Evolutionary conservation across 2,888 invertebrate species (phyloP).

Genomic region (Mimas tiliae): DNA sequence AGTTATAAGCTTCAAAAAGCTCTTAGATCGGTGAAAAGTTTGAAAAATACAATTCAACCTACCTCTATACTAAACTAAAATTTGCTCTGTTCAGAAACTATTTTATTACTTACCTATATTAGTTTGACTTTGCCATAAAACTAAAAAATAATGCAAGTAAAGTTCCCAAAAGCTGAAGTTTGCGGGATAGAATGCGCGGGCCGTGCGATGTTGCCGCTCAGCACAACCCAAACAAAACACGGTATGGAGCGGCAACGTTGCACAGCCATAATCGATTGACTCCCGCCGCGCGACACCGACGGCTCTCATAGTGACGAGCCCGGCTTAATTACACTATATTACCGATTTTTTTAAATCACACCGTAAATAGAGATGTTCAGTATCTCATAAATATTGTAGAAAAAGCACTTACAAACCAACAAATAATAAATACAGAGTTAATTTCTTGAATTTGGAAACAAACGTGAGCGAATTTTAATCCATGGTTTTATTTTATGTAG

Average conservation of each 20-base stretch:
- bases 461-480: neutral
- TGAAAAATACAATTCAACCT: too few species aligned
- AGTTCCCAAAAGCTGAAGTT: conserved; percentile 29
- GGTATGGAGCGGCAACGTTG: conserved; percentile 75
- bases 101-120: too few species aligned
- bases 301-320: conserved; percentile 69
- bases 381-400: neutral
- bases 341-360: conserved; percentile 17
- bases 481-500: neutral
- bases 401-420: neutral
- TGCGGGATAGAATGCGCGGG: conserved; percentile 34
- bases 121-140: neutral
- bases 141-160: conserved; percentile 13
- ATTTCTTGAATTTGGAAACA: neutral
- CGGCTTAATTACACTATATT: conserved; percentile 18
- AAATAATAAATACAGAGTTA: neutral
- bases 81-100: neutral
- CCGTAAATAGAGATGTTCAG: conserved; percentile 14
- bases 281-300: conserved; percentile 51
- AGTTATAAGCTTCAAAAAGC: too few species aligned
- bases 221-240: conserved; percentile 78
- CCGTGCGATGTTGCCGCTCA: conserved; percentile 57
- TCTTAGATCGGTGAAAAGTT: too few species aligned
- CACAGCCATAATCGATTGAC: conserved; percentile 68
- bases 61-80: too few species aligned